Base-by-base conservation (phyloP, 2,113 vertebrate species). In the Todiramphus chloris region DNA sequence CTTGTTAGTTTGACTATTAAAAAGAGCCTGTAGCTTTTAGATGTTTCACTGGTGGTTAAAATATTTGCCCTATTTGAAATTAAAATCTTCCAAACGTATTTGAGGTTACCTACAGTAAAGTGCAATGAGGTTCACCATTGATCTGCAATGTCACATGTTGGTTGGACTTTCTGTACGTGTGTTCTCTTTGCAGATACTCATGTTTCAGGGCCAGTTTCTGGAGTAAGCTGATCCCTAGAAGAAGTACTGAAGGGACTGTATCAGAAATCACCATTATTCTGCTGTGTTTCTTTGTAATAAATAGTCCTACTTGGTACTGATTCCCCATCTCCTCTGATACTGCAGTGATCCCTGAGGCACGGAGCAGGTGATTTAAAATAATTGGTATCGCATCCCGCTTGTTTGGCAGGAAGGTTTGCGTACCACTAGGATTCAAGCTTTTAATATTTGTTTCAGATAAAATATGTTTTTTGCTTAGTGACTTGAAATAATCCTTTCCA, bases 81-180 rank as follows among this genome's bases (percentile, higher is more conserved):
- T 1, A 53, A 59, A 68, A 10, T 44, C 37, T 80, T 58, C 18
- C 7, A 21, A 25, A 68, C 3, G 0, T 28, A 5, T 56, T 56
- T 35, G 17, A 46, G 27, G 27, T 64, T 64, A 24, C 3, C 12
- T 66, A 10, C 10, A 30, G 44, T 44, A 20, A 24, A n/a, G 66
- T 16, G 56, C 37, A 6, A 1, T 15, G 43, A 19, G 56, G 39
- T n/a, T 69, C 13, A 28, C 25, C 37, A 11, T 5, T 55, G 56
- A 24, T 37, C 30, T 68, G 43, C 13, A 12, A 0, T 33, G 46
- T 2, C 30, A 21, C 1, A 6, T 0, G 0, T 6, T 55, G 25
- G 28, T 24, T 77, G 55, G 12, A 13, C 62, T n/a, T 51, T 12
- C 23, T 28, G 73, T 11, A 6, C 0, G 0, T 25, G 11, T 27